Base-by-base conservation (phyloP, 2,797 vertebrate species). In the Danio aesculapii region DNA sequence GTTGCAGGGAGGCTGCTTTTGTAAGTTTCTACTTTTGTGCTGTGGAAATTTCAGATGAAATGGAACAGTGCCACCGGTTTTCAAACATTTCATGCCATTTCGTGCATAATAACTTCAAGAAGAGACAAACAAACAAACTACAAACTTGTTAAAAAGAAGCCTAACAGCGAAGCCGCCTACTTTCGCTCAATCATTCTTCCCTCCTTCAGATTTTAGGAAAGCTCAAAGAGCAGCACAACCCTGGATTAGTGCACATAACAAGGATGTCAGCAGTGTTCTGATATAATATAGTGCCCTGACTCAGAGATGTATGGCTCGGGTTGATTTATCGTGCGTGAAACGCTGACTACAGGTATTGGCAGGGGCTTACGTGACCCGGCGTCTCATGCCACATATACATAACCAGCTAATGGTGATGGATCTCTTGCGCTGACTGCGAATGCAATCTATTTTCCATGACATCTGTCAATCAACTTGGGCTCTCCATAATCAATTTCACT, bases 361-460 rank as follows among this genome's bases (percentile, higher is more conserved):
- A 84, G 77, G 71, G 70, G 30, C 68, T 83, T 75, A 79, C 59
- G 47, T 70, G 64, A 82, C 77, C 66, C 61, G 41, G 11, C 50
- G 58, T 70, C 73, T 71, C 47, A 69, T 41, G 68, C 72, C 72
- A 82, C 74, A 79, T 82, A 71, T 81, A 83, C 81, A 87, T 70
- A 85, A 80, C 64, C 43, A 64, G 43, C 77, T 86, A 84, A 88
- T 83, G 81, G 77, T 85, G 87, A 90, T 88, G 83, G 81, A 86
- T 85, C 72, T 82, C 74, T 69, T 73, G 63, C 30, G 74, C 67
- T 70, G 81, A 80, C 81, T 64, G 77, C 75, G 58, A 83, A 81
- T 66, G 66, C 73, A 75, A 85, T 87, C 83, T 83, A 83, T 88
- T 86, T 30, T 87, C 81, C 77, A 46, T 62, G 85, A 88, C 87